phyloP scores from a whole-genome alignment of 2,888 invertebrate species.

The Ischnus inquisitorius region DNA sequence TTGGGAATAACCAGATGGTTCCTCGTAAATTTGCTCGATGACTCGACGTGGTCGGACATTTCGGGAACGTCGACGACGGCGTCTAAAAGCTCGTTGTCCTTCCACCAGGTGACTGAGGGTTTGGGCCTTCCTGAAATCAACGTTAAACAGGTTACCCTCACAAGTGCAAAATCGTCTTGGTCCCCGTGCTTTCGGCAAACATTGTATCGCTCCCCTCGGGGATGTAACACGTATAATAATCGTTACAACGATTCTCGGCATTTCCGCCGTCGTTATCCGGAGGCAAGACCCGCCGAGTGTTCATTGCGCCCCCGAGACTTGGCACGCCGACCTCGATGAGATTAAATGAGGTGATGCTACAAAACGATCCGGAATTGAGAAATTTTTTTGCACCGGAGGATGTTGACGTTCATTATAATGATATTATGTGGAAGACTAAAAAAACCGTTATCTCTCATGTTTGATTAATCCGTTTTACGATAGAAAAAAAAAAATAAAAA shows the following conservation, averaged over 20 bases:
- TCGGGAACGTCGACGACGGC: constrained; percentile 89
- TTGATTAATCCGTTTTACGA: no score
- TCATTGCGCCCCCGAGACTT: constrained; percentile 11
- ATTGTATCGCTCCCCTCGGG: neutral
- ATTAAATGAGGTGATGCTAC: constrained; percentile 1
- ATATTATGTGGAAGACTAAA: neutral
- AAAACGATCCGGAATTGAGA: neutral
- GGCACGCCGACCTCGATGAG: neutral
- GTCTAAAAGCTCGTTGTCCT: constrained; percentile 91
- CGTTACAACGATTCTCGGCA: constrained; percentile 19
- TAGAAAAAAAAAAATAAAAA: no score
- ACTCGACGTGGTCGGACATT: constrained; percentile 85
- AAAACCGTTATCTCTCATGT: no score
- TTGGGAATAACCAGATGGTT: constrained; percentile 92
- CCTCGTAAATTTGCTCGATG: constrained; percentile 87
- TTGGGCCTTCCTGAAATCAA: constrained; percentile 90
- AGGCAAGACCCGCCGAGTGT: constrained; percentile 4
- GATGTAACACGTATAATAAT: constrained; percentile 3
- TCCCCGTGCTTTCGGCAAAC: neutral
- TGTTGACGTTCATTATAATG: neutral
- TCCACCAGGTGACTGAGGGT: constrained; percentile 94
- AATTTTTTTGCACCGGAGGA: neutral
- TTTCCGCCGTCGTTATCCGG: neutral
- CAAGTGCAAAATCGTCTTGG: neutral
- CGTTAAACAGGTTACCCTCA: neutral